These are phyloP conservation scores for Henicopernis longicauda DNA, from an alignment of 2,113 vertebrate species.

Conservation along the genomic window DNA sequence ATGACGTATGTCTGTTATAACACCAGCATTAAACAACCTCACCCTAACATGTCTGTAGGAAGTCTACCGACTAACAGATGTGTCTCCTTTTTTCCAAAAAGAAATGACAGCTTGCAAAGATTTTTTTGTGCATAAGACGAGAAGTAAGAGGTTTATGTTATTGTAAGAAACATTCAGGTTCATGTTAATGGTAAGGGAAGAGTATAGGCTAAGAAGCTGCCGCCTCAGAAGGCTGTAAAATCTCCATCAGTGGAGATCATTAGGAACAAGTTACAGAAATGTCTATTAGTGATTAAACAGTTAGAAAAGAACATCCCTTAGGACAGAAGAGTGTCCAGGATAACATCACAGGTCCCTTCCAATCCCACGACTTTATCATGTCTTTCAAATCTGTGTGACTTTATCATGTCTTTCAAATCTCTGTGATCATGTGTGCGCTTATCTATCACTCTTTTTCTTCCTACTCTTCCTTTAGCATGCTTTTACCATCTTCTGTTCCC, in stretches of 20 bases:
- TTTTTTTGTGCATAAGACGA: background rate
- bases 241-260: background rate
- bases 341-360: background rate
- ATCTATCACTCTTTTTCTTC: background rate
- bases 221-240: background rate
- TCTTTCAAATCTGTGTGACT: background rate
- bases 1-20: accelerated
- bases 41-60: background rate
- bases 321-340: background rate
- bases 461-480: background rate
- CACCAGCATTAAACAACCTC: background rate
- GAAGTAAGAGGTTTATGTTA: background rate
- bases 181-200: background rate
- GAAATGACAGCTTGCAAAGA: background rate
- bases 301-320: background rate
- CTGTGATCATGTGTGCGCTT: background rate
- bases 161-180: background rate
- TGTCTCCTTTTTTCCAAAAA: background rate
- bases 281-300: background rate
- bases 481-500: background rate
- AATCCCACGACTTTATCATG: background rate
- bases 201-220: background rate
- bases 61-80: background rate
- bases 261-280: background rate
- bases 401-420: background rate